Evolutionary conservation across 2,888 invertebrate species (phyloP).

Genomic region (Arctia plantaginis): DNA sequence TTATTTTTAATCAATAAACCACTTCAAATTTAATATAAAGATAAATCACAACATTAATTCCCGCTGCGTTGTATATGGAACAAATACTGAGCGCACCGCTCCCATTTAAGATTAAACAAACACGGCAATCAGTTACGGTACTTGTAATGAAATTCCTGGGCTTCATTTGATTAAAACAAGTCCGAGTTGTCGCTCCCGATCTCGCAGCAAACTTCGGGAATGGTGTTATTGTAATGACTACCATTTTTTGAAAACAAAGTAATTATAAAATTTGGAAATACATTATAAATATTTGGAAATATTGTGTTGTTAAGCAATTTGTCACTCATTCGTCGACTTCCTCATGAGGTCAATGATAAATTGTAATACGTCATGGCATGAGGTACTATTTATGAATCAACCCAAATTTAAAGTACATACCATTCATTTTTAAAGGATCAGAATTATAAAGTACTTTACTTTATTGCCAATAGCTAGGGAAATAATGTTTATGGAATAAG

Average conservation of each 20-base stretch:
- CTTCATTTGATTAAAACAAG: conserved; percentile 64
- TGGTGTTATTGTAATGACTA: conserved; percentile 42
- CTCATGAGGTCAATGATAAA: no score
- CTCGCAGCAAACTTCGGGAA: conserved; percentile 44
- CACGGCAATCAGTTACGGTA: conserved; percentile 56
- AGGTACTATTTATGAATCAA: no score
- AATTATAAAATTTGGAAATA: conserved; percentile 30
- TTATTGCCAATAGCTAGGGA: background rate
- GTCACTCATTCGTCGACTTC: no score
- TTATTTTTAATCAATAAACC: no score
- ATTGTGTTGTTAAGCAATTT: no score
- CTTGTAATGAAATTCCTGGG: conserved; percentile 67
- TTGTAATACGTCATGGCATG: no score
- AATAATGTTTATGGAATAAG: background rate
- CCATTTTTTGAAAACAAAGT: conserved; percentile 35
- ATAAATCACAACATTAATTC: conserved; percentile 15
- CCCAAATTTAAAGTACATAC: no score
- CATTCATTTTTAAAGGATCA: no score
- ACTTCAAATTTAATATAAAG: background rate
- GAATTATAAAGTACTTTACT: no score
- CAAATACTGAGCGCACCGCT: conserved; percentile 18
- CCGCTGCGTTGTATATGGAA: conserved; percentile 1
- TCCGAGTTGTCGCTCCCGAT: conserved; percentile 43
- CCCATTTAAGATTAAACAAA: conserved; percentile 54
- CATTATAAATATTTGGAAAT: no score